A percentile compares a stretch with the other conserved stretches of the same genome.
These are phyloP conservation scores for Chromobotia macracanthus DNA, from an alignment of 2,797 vertebrate genomes.

Conservation along the genomic window DNA sequence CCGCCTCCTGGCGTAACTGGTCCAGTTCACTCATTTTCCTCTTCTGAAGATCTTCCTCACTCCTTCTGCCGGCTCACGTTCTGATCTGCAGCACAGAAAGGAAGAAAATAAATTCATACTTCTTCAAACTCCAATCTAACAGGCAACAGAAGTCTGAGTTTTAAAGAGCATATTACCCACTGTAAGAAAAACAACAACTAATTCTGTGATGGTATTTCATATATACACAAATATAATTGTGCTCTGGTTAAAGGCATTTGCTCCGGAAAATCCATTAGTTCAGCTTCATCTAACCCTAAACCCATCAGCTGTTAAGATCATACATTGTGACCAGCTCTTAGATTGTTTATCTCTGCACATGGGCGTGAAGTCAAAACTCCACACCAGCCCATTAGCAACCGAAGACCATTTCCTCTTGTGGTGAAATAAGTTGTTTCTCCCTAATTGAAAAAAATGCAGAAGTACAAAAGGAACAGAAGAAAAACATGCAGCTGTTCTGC, in stretches of 20 bases:
- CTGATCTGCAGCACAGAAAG: conserved; percentile 76
- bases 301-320: background rate
- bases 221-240: no score
- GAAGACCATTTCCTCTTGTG: conserved; percentile 43
- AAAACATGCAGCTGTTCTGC: background rate
- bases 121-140: background rate
- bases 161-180: no score
- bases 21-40: conserved; percentile 99
- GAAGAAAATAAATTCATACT: background rate
- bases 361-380: conserved; percentile 5
- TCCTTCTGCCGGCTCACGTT: conserved; percentile 83
- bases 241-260: no score
- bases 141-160: no score
- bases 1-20: conserved; percentile 96
- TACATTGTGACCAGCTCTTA: background rate
- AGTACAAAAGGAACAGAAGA: conserved; percentile 30
- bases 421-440: conserved; percentile 20
- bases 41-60: conserved; percentile 81
- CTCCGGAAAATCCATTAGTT: no score
- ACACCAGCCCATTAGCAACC: conserved; percentile 4
- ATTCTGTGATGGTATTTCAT: no score
- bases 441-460: conserved; percentile 43
- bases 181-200: no score
- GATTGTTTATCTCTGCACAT: conserved; percentile 24
- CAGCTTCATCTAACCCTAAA: no score